These are phyloP conservation scores for Columbina picui DNA, from an alignment of 2,113 vertebrate species.

Conservation along the genomic window DNA sequence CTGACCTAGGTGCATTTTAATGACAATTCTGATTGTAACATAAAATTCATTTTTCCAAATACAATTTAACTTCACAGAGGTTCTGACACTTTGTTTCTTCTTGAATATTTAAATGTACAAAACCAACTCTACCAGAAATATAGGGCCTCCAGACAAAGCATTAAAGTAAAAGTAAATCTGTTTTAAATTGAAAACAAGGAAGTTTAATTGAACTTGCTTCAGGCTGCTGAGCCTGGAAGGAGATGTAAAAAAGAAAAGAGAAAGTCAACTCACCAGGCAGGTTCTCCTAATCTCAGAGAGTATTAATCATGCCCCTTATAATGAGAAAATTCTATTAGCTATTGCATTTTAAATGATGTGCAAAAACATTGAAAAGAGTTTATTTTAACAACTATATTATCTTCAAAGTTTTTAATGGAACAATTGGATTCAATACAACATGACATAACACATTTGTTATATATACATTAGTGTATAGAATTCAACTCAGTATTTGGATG, in stretches of 20 bases:
- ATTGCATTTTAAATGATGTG: neutral
- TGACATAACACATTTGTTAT: neutral
- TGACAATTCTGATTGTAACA: neutral
- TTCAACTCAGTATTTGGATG: neutral
- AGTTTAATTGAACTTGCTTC: conserved; percentile 1
- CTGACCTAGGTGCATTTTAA: neutral
- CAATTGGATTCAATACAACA: conserved; percentile 32
- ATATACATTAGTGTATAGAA: neutral
- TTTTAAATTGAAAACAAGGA: conserved; percentile 50
- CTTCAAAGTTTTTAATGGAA: conserved; percentile 26
- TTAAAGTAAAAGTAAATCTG: neutral
- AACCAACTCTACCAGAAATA: neutral
- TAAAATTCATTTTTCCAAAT: neutral
- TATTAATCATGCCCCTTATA: conserved; percentile 25
- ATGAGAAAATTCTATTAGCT: conserved; percentile 31
- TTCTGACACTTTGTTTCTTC: neutral
- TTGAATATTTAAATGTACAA: conserved; percentile 5
- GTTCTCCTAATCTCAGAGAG: neutral
- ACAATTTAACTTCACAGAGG: neutral
- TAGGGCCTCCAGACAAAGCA: neutral
- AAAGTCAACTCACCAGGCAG: neutral
- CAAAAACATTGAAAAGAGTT: conserved; percentile 16
- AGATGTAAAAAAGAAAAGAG: neutral
- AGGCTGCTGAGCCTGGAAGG: neutral
- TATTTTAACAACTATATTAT: conserved; percentile 34